Evolutionary conservation across 2,797 vertebrate species (phyloP), one percentile per base, ranked within the genome.

Genomic region (Erpetoichthys calabaricus): DNA sequence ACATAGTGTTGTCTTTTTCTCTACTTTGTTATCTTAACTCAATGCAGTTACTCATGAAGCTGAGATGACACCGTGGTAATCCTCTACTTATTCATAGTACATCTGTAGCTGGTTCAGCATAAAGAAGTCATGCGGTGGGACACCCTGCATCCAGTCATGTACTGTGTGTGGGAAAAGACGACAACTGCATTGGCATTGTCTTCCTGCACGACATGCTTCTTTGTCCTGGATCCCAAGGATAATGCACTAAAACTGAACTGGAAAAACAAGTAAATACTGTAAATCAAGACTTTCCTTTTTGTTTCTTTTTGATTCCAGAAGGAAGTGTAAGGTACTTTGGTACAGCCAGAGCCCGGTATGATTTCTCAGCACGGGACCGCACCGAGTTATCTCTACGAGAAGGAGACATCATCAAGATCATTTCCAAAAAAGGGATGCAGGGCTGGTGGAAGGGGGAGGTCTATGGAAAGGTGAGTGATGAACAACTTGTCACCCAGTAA

Each of bases 371-470:
- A 43, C 75, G 92, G 45, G 93, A 96, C 69, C 85, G 92, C 3
- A 84, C 87, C 0, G 92, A 97, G 69, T 73, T 97, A 57, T 89
- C 88, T 0, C 76, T 96, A 57, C 79, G 74, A 5, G 90, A 95
- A 52, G 93, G 93, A 0, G 93, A 97, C 74, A 78, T 91, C 46
- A 85, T 97, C 71, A 91, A 87, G 53, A 92, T 97, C 67, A 80
- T 96, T 58, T 91, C 80, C 66, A 96, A 91, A 77, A 97, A 90
- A 62, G 84, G 86, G 2, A 86, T 87, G 55, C 87, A 74, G 0
- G 93, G 93, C 57, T 97, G 93, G 93, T 96, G 92, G 93, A 89
- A 85, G 65, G 92, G 93, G 51, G 93, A 97, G 65, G 86, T 97
- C 62, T 97, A 97, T 0, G 93, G 92, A 49, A 76, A 87, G 86